Conservation (phyloP, 2,888 invertebrate species). For the Mythimna impura region DNA sequence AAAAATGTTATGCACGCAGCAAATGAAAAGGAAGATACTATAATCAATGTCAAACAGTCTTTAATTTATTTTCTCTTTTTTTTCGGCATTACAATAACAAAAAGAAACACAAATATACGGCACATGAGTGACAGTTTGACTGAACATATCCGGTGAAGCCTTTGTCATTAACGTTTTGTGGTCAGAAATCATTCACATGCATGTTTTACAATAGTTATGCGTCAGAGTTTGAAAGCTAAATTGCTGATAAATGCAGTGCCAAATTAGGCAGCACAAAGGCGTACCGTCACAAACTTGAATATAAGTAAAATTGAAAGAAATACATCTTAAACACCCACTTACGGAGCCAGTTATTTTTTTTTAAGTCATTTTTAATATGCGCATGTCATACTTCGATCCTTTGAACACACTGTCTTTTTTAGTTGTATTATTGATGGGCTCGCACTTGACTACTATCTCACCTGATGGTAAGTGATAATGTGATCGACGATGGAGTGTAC, state of each 20-base stretch:
- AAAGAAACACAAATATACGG: slow-evolving; percentile 22
- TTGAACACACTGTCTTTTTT: neutral
- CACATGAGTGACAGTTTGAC: slow-evolving; percentile 55
- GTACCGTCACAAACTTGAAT: slow-evolving; percentile 2
- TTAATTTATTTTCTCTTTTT: slow-evolving; percentile 38
- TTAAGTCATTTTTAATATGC: slow-evolving; percentile 20
- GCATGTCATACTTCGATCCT: neutral
- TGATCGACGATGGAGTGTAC: no score
- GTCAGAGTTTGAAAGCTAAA: slow-evolving; percentile 50
- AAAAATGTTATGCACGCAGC: neutral
- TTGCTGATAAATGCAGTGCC: slow-evolving; percentile 37
- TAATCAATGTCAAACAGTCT: slow-evolving; percentile 22
- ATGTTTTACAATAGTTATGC: slow-evolving; percentile 41
- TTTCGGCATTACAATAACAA: slow-evolving; percentile 28
- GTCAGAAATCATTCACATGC: slow-evolving; percentile 68
- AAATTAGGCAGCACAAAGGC: slow-evolving; percentile 41
- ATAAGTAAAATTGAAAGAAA: slow-evolving; percentile 32
- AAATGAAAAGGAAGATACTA: slow-evolving; percentile 18
- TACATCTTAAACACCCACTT: slow-evolving; percentile 34
- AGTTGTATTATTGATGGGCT: no score
- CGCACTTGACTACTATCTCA: no score
- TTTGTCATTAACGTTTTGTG: slow-evolving; percentile 53
- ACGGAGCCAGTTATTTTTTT: neutral
- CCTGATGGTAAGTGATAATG: no score
- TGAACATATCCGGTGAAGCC: slow-evolving; percentile 64